Conservation (phyloP, 2,113 vertebrate genomes). For the Garra rufa region DNA sequence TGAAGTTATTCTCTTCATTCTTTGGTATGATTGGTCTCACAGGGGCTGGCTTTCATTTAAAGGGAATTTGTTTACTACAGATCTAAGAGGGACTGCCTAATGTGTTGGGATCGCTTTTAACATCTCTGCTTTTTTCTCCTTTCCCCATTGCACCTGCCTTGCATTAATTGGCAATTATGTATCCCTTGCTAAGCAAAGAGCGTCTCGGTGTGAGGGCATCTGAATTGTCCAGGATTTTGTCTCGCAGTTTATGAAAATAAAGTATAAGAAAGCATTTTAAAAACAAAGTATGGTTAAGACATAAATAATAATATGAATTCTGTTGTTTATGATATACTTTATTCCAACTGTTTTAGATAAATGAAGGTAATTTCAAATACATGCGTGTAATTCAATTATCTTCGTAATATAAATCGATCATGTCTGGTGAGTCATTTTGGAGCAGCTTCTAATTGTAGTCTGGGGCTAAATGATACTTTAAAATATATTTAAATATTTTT, state of each 20-base stretch:
- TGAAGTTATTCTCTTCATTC: constrained; percentile 55
- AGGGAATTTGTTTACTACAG: constrained; percentile 55
- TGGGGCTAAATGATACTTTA: background rate
- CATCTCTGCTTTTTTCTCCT: constrained; percentile 31
- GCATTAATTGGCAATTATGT: constrained; percentile 61
- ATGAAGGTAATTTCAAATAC: background rate
- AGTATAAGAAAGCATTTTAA: too few relatives aligned
- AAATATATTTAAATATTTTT: background rate
- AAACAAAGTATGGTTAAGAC: too few relatives aligned
- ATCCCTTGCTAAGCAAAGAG: constrained; percentile 12
- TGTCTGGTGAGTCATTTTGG: background rate
- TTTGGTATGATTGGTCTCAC: constrained; percentile 48
- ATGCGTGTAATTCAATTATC: background rate
- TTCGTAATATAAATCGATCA: background rate
- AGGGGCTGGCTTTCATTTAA: constrained; percentile 51
- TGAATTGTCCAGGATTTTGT: background rate
- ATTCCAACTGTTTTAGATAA: background rate
- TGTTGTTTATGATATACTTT: too few relatives aligned
- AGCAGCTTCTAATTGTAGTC: background rate
- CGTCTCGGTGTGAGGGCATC: constrained; percentile 11
- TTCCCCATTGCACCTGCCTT: constrained; percentile 37
- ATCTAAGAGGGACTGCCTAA: constrained; percentile 44
- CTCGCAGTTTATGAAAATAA: background rate
- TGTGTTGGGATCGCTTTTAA: constrained; percentile 48
- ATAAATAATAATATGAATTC: too few relatives aligned